A percentile compares a stretch with the other conserved stretches of the same genome.
Evolutionary conservation across 2,113 vertebrate species (phyloP).

Genomic region (Cnemophilus loriae): DNA sequence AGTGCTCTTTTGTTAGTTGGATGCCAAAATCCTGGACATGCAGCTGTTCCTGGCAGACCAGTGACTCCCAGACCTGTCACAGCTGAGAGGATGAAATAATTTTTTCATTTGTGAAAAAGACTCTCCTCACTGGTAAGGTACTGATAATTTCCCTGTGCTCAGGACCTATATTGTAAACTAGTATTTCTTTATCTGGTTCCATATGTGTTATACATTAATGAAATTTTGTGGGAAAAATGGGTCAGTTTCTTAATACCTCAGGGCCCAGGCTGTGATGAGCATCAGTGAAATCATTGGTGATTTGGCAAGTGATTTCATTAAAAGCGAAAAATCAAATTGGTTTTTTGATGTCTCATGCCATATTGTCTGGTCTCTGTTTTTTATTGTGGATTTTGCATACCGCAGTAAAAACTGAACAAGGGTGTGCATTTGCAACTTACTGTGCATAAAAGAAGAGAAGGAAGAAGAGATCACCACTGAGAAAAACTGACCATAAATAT

Average conservation of each 20-base stretch:
- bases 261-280: neutral
- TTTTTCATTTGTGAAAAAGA: neutral
- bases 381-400: neutral
- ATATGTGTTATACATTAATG: neutral
- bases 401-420: neutral
- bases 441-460: neutral
- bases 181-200: neutral
- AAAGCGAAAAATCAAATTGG: neutral
- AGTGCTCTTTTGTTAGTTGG: neutral
- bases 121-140: neutral
- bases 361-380: neutral
- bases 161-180: neutral
- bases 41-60: conserved; percentile 37
- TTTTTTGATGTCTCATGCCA: neutral
- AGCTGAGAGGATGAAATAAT: neutral
- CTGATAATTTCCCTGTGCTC: neutral
- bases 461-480: neutral
- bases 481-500: neutral
- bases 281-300: neutral
- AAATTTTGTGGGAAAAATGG: neutral
- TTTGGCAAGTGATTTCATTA: neutral
- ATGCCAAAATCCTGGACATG: neutral
- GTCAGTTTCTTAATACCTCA: neutral
- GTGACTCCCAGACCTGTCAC: neutral
- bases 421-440: neutral